Evolutionary conservation across 2,113 vertebrate genomes (phyloP), one percentile per base, ranked within the genome.

Genomic region (Seriola dumerili): DNA sequence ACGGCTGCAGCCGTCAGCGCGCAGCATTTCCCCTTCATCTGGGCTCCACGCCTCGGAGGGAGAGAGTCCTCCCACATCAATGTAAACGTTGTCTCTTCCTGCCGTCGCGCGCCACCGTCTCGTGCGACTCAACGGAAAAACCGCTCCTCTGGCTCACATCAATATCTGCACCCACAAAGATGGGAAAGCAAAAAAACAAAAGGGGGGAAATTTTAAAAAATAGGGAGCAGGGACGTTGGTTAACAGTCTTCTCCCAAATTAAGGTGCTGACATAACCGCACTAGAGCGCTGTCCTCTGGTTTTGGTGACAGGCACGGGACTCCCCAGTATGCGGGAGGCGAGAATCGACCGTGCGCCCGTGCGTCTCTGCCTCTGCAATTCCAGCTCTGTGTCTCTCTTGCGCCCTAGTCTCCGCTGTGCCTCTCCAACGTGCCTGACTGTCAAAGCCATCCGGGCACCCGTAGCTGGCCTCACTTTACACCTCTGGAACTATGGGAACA

Each of bases 1-100:
- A 48, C 84, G 74, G 89, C 93, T 92, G 91, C 91, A 94, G 93
- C 94, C 95, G 94, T 94, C 95, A 88, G 93, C 94, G 91, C 91
- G 93, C 94, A 94, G 95, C 96, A 94, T 95, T 92, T 92, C 94
- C 94, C 91, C 75, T 85, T 91, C 94, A 96, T 95, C 54, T 69
- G 87, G 92, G 92, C 87, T 92, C 92, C 94, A 90, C 93, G 92
- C 81, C 87, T 91, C 87, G 84, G 86, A 76, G 80, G 78, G 68
- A 79, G 75, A 89, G 23, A 68, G 85, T 89, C 90, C 87, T 87
- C 89, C 92, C 85, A 91, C 94, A 89, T 91, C 91, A 89, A 85
- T 77, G 79, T 78, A 36, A 85, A 83, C 78, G 82, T 40, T 61
- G 91, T 92, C 89, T 90, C 80, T 76, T 88, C 78, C 85, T 77